Evolutionary conservation across 2,888 invertebrate genomes (phyloP), one percentile per base, ranked within the genome.

Genomic region (Tinea trinotella): DNA sequence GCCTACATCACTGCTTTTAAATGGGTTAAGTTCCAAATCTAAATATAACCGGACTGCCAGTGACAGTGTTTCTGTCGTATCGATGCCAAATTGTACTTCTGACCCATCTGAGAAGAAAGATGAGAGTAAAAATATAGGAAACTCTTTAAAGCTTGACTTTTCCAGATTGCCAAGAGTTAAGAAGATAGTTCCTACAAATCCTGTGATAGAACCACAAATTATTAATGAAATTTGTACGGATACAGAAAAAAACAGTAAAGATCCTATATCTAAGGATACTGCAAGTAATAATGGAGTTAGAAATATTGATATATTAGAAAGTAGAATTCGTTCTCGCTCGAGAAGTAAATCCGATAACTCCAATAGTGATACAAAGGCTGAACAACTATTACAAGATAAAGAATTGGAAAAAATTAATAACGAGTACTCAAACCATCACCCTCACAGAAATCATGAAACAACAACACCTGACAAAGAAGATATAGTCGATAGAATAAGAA

Each of bases 401-500:
- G 59, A 57, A 46, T 56, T 59, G 10, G 75, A 76, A 20, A 67
- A 69, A 60, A 13, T 13, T 22, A 68, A 73, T 30, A 62, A 67
- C 40, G 78, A 79, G 9, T 66, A 62, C 59, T 60, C 63, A 35
- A 58, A 62, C 65, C 78, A 60, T 65, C 76, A 62, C 61, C 82
- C 65, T 63, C 75, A 63, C 59, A 85, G 73, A 64, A 87, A 64
- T 71, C 88, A 59, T 67, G 89, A 76, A 67, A 69, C 82, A 18
- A 73, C 73, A 22, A 74, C 82, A 9, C 84, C 86, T 9, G 87
- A 90, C 57, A 77, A 76, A 58, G 94, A 94, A 66, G 94, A 94
- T 56, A 91, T 96, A 40, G 91, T 92, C 53, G 96, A 96, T 66
- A 88, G 96, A 64, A 96, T 96, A 64, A 88, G 94, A 61, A 88